phyloP scores from a whole-genome alignment of 2,888 invertebrate species.

The Meandrusa payeni region DNA sequence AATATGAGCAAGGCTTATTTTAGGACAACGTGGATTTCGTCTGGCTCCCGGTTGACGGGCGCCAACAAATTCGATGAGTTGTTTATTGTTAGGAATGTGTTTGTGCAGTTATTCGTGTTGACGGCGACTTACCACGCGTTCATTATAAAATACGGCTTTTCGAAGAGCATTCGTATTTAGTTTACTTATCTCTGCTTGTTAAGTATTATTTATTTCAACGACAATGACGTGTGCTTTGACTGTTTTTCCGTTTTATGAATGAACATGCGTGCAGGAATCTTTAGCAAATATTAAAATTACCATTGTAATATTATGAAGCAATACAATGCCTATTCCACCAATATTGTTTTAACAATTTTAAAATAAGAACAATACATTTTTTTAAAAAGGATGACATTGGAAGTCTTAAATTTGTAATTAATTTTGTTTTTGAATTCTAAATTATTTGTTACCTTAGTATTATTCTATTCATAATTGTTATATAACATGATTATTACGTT shows the following conservation, averaged over 20 bases:
- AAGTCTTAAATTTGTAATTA: too few relatives aligned
- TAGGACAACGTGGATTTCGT: slow-evolving; percentile 21
- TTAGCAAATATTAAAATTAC: too few relatives aligned
- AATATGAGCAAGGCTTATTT: slow-evolving; percentile 25
- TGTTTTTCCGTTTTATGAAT: neutral
- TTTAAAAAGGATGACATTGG: too few relatives aligned
- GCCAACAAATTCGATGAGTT: slow-evolving; percentile 25
- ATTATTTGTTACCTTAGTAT: too few relatives aligned
- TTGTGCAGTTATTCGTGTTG: slow-evolving; percentile 25
- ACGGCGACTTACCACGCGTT: slow-evolving; percentile 19
- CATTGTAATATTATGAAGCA: too few relatives aligned
- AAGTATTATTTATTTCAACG: slow-evolving; percentile 1
- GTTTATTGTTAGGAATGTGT: slow-evolving; percentile 26
- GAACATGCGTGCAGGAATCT: neutral
- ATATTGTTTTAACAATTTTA: too few relatives aligned
- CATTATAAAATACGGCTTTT: slow-evolving; percentile 17
- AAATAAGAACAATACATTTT: too few relatives aligned
- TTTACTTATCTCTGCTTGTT: too few relatives aligned
- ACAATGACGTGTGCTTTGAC: neutral
- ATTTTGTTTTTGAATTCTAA: too few relatives aligned
- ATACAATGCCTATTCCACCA: too few relatives aligned
- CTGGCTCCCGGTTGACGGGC: slow-evolving; percentile 23
- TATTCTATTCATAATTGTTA: too few relatives aligned
- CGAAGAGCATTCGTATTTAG: slow-evolving; percentile 12
- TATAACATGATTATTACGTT: too few relatives aligned